Evolutionary conservation across 2,113 vertebrate genomes (phyloP).

Genomic region (Stigmatopora nigra): DNA sequence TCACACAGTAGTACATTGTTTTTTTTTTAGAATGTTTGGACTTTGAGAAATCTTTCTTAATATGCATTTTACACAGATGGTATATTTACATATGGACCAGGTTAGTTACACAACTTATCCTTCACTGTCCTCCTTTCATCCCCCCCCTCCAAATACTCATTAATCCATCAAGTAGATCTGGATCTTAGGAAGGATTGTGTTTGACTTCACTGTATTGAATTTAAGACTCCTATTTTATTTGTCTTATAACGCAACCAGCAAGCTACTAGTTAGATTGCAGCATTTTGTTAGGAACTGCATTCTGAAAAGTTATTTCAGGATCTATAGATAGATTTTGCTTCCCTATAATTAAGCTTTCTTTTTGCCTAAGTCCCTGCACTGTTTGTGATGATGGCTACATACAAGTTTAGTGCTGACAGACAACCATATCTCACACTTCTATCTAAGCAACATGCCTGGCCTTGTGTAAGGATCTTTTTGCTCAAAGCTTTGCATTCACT

Average conservation of each 20-base stretch:
- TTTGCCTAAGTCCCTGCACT: conserved; percentile 18
- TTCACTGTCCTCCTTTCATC: background rate
- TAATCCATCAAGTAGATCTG: background rate
- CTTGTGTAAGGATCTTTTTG: conserved; percentile 48
- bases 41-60: conserved; percentile 36
- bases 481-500: conserved; percentile 18
- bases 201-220: background rate
- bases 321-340: conserved; percentile 11
- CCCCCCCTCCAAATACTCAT: background rate
- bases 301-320: conserved; percentile 18
- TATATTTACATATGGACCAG: background rate
- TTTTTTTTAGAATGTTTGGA: conserved; percentile 26
- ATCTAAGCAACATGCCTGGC: conserved; percentile 35
- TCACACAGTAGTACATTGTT: conserved; percentile 44
- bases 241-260: background rate
- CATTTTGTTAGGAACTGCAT: conserved; percentile 30
- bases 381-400: conserved; percentile 8
- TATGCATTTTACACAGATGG: conserved; percentile 2
- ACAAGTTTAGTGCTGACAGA: conserved; percentile 10
- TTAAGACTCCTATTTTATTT: background rate
- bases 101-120: background rate
- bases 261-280: background rate
- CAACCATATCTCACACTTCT: conserved; percentile 21
- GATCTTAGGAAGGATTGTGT: background rate
- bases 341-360: conserved; percentile 39